A percentile compares a stretch with the other conserved stretches of the same genome.
Conservation (phyloP, 2,888 invertebrate genomes). For the Drosophila merina region DNA sequence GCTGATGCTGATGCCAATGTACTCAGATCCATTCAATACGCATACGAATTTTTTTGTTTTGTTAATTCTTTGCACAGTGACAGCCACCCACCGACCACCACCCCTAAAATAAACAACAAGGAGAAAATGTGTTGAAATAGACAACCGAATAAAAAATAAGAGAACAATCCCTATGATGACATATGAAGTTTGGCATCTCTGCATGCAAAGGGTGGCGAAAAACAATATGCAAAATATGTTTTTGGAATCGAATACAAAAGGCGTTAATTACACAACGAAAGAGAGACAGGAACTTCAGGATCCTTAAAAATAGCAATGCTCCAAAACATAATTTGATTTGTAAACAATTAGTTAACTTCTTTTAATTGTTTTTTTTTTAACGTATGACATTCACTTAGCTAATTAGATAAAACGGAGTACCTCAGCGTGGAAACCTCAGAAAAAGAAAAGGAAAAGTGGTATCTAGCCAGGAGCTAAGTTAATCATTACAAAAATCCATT, state of each 20-base stretch:
- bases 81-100: slow-evolving; percentile 17
- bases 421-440: neutral
- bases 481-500: slow-evolving; percentile 32
- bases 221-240: slow-evolving; percentile 18
- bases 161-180: slow-evolving; percentile 33
- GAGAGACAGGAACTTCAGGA: too few species aligned
- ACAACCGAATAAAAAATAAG: slow-evolving; percentile 39
- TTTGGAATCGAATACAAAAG: slow-evolving; percentile 42
- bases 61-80: slow-evolving; percentile 24
- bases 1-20: slow-evolving; percentile 22
- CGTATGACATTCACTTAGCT: neutral
- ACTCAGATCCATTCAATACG: slow-evolving; percentile 16
- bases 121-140: slow-evolving; percentile 41
- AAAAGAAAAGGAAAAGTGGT: neutral
- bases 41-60: slow-evolving; percentile 5
- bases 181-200: slow-evolving; percentile 31
- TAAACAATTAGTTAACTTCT: neutral
- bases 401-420: slow-evolving; percentile 4
- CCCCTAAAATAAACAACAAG: slow-evolving; percentile 1
- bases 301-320: too few species aligned
- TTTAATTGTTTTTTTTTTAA: neutral
- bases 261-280: slow-evolving; percentile 58
- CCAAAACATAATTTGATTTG: neutral
- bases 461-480: slow-evolving; percentile 10
- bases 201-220: slow-evolving; percentile 7